Evolutionary conservation across 2,113 vertebrate species (phyloP).

Genomic region (Tapirus terrestris): DNA sequence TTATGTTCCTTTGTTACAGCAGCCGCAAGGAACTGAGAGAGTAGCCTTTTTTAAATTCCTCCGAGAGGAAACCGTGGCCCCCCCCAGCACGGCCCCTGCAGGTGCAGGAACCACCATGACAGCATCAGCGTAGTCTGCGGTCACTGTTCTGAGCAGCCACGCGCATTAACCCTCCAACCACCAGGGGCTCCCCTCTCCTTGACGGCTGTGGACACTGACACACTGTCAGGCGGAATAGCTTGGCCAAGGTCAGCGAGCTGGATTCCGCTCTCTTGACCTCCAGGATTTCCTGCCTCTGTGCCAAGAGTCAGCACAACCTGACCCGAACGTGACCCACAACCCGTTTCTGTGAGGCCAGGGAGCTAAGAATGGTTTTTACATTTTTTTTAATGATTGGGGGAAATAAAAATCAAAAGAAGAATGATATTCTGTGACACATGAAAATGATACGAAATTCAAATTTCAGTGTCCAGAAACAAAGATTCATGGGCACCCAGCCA

Average conservation of each 20-base stretch:
- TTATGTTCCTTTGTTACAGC: background rate
- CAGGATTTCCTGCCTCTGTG: background rate
- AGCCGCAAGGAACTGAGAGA: background rate
- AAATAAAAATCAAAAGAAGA: background rate
- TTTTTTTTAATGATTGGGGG: background rate
- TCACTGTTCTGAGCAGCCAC: background rate
- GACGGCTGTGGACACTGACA: background rate
- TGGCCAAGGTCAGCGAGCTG: no score
- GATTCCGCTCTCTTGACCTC: background rate
- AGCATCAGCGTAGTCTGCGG: fast-evolving
- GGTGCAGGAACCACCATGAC: fast-evolving
- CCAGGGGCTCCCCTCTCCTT: background rate
- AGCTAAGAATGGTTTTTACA: background rate
- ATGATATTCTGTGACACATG: background rate
- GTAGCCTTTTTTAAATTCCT: background rate
- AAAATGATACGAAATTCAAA: background rate
- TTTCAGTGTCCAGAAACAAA: background rate
- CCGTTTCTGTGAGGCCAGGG: background rate
- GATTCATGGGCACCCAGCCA: background rate
- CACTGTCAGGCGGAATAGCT: background rate
- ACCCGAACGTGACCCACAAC: background rate
- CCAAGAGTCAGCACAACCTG: background rate
- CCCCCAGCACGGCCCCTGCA: background rate
- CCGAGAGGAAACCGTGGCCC: background rate
- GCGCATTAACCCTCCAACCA: background rate